Conservation (phyloP, 2,113 vertebrate species). For the Bothrops jararaca region DNA sequence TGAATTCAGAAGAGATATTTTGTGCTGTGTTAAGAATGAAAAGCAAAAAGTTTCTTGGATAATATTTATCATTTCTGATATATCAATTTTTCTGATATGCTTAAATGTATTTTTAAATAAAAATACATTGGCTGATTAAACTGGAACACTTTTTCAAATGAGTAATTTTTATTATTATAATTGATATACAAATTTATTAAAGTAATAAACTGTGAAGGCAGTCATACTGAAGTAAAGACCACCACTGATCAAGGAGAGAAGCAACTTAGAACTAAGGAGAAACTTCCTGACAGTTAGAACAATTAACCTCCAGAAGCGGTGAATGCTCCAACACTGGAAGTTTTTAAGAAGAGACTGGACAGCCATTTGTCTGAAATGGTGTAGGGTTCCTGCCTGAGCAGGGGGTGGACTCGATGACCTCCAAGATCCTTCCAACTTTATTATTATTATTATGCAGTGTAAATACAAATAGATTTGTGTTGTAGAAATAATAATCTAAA, state of each 20-base stretch:
- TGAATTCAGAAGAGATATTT: not conserved
- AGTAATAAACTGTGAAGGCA: no score
- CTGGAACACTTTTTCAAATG: not conserved
- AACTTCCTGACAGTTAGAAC: no score
- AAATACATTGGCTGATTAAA: not conserved
- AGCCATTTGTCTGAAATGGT: no score
- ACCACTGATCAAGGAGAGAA: no score
- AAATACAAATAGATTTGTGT: not conserved
- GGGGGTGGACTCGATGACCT: no score
- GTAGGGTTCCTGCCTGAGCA: no score
- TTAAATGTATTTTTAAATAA: not conserved
- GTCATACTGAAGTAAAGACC: not conserved
- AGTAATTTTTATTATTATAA: not conserved
- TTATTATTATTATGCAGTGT: no score
- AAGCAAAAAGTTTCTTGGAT: not conserved
- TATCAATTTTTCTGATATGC: not conserved
- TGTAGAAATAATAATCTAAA: not conserved
- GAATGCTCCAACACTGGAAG: no score
- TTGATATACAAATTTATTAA: not conserved
- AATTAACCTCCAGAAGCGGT: no score
- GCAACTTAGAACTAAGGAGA: no score
- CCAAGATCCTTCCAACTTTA: no score
- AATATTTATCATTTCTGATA: not conserved
- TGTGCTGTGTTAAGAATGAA: not conserved
- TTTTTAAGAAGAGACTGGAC: no score